Percentiles rank a stretch among this genome's conserved stretches.
Evolutionary conservation across 1,140 invertebrate species (phyloP).

Genomic region (Diabrotica virgifera): DNA sequence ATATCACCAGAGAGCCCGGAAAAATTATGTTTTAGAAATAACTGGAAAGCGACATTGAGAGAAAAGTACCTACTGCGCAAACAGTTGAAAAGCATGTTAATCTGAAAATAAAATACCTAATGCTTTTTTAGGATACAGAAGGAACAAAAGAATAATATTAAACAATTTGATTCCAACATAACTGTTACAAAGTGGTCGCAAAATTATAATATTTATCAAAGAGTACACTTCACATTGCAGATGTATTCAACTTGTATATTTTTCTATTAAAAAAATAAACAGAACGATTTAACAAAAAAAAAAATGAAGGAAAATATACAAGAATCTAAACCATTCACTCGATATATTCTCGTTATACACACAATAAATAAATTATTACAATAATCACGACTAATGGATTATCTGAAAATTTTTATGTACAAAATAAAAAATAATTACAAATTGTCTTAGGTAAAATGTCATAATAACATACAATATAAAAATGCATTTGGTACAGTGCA

Average conservation of each 20-base stretch:
- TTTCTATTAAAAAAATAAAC: slow-evolving; percentile 12
- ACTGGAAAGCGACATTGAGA: not conserved
- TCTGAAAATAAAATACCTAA: not conserved
- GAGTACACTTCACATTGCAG: not conserved
- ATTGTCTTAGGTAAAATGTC: slow-evolving; percentile 22
- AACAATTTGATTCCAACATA: not conserved
- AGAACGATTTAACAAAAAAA: no score
- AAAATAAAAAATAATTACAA: slow-evolving; percentile 32
- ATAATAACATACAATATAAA: slow-evolving; percentile 22
- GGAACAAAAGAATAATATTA: not conserved
- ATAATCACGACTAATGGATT: slow-evolving; percentile 4
- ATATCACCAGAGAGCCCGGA: no score
- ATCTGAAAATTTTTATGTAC: slow-evolving; percentile 30
- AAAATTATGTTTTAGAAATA: no score
- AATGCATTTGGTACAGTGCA: slow-evolving; percentile 42
- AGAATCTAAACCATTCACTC: not conserved
- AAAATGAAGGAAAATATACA: not conserved
- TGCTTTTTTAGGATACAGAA: not conserved
- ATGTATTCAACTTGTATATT: not conserved
- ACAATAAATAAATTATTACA: slow-evolving; percentile 17
- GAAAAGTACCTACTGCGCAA: not conserved
- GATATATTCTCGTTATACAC: not conserved
- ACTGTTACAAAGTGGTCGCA: not conserved
- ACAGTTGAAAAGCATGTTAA: not conserved
- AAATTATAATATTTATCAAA: not conserved